Conservation (phyloP, 2,113 vertebrate species). For the Carassius gibelio region DNA sequence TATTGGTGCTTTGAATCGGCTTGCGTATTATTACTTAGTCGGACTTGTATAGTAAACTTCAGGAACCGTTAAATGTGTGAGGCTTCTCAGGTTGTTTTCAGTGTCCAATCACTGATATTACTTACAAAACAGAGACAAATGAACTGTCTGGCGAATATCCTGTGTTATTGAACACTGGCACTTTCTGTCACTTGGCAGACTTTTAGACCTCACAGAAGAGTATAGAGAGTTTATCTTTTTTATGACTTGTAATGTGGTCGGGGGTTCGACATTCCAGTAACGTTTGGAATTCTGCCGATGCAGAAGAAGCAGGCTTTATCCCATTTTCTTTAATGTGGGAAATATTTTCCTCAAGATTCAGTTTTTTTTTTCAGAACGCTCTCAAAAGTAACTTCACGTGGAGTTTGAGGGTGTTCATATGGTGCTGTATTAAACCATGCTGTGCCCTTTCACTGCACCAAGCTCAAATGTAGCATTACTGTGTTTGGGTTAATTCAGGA, state of each 20-base stretch:
- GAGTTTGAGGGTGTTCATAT: slow-evolving; percentile 10
- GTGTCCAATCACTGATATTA: neutral
- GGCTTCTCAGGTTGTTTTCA: neutral
- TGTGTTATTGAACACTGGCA: slow-evolving; percentile 7
- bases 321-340: neutral
- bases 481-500: slow-evolving; percentile 13
- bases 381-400: neutral
- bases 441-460: neutral
- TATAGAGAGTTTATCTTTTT: slow-evolving; percentile 70
- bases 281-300: slow-evolving; percentile 3
- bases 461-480: slow-evolving; percentile 19
- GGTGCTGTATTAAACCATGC: neutral
- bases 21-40: neutral
- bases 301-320: neutral
- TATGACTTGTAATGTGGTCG: slow-evolving; percentile 64
- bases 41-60: neutral
- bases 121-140: neutral
- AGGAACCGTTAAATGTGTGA: slow-evolving; percentile 2
- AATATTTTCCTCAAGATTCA: neutral
- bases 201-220: slow-evolving; percentile 55
- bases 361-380: neutral
- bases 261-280: slow-evolving; percentile 56
- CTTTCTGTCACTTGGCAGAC: neutral
- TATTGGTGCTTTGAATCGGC: neutral
- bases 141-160: slow-evolving; percentile 19